These are phyloP conservation scores for Frankliniella fusca DNA, from an alignment of 2,888 invertebrate genomes.

Conservation along the genomic window DNA sequence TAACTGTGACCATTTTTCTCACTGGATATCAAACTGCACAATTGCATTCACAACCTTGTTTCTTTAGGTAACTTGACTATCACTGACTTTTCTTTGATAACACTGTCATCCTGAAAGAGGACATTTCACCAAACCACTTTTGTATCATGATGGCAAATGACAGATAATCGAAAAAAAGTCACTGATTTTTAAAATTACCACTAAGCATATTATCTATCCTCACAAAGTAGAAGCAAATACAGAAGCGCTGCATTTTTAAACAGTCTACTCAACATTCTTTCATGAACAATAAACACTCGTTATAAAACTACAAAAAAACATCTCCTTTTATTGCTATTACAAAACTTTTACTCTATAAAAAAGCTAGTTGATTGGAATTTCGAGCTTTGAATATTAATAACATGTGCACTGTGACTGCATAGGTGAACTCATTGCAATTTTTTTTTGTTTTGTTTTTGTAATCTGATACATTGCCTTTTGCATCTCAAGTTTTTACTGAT, in stretches of 20 bases:
- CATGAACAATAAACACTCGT: not conserved
- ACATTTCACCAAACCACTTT: not conserved
- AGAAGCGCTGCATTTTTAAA: not conserved
- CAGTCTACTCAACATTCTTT: not conserved
- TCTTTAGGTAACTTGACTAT: not conserved
- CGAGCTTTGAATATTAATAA: not conserved
- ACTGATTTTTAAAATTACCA: not conserved
- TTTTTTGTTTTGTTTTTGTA: not conserved
- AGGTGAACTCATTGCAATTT: not conserved
- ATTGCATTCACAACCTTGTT: constrained; percentile 3
- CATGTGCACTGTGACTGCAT: not conserved
- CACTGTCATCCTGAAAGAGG: not conserved
- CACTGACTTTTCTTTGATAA: not conserved
- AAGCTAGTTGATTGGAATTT: not conserved
- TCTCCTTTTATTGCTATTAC: not conserved
- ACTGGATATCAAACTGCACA: not conserved
- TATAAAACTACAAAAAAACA: constrained; percentile 17
- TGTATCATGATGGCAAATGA: not conserved
- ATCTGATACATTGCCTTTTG: not conserved
- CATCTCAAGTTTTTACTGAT: not conserved
- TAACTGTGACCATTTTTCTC: no score
- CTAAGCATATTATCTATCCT: not conserved
- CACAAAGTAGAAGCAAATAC: constrained; percentile 7
- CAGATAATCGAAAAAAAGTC: not conserved
- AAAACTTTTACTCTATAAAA: constrained; percentile 5